A percentile compares a stretch with the other conserved stretches of the same genome.
These are phyloP conservation scores for Bos taurus DNA, from an alignment of 2,113 vertebrate species.

Conservation along the genomic window ARS-UCD2.0 NC_037339.1:77813501-77814000, in stretches of 20 bases:
- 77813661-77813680: neutral
- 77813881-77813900: neutral
- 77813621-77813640: neutral
- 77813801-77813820: conserved; percentile 1
- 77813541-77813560: neutral
- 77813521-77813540: neutral
- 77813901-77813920: neutral
- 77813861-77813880: neutral
- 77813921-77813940: neutral
- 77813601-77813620: neutral
- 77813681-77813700: neutral
- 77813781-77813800: neutral
- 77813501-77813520: neutral
- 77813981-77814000: neutral
- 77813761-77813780: neutral
- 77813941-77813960: neutral
- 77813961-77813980: neutral
- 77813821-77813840: neutral
- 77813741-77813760: conserved; percentile 6
- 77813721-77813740: neutral
- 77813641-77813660: neutral
- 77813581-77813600: neutral
- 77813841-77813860: neutral
- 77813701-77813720: neutral
- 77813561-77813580: neutral